Evolutionary conservation across 2,797 vertebrate genomes (phyloP).

Genomic region (Iguana delicatissima): DNA sequence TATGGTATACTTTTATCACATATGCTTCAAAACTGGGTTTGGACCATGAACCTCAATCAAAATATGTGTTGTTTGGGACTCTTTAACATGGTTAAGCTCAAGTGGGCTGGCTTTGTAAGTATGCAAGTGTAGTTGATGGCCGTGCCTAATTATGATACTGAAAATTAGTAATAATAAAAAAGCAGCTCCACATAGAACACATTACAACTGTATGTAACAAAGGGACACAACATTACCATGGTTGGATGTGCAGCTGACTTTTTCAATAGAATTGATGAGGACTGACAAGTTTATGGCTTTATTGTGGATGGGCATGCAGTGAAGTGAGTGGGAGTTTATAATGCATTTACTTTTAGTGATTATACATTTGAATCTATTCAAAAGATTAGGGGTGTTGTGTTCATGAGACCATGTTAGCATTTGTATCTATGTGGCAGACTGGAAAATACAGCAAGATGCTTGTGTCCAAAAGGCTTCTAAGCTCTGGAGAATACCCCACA

Average conservation of each 20-base stretch:
- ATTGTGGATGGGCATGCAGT: not conserved
- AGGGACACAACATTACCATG: not conserved
- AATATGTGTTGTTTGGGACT: too few species aligned
- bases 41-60: too few species aligned
- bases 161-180: too few species aligned
- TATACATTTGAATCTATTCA: not conserved
- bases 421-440: not conserved
- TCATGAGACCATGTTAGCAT: not conserved
- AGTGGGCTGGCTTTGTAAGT: too few species aligned
- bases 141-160: too few species aligned
- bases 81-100: too few species aligned
- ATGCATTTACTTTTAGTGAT: not conserved
- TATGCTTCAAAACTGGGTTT: too few species aligned
- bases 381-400: too few species aligned
- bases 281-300: not conserved
- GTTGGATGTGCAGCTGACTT: not conserved
- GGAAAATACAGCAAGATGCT: not conserved
- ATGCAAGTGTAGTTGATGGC: too few species aligned
- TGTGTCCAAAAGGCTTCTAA: not conserved
- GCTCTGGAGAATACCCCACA: not conserved
- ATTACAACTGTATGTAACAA: not conserved
- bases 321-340: not conserved
- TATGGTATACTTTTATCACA: too few species aligned
- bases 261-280: not conserved
- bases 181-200: too few species aligned